These are phyloP conservation scores for Vultur gryphus DNA, from an alignment of 2,797 vertebrate species.

Conservation along the genomic window DNA sequence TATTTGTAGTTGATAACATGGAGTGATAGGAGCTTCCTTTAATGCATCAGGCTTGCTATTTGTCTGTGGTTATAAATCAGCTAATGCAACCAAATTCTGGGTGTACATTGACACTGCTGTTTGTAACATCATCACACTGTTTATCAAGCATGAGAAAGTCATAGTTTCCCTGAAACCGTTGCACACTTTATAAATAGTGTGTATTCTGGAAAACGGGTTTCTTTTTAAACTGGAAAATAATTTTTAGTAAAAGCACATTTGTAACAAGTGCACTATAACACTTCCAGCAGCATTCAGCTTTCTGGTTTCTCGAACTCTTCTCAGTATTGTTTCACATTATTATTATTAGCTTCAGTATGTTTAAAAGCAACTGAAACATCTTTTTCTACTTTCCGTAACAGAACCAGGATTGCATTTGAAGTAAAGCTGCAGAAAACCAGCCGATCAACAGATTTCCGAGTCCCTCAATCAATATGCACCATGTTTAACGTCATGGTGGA, in stretches of 20 bases:
- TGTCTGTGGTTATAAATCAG: slow-evolving; percentile 1
- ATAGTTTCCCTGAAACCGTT: background rate
- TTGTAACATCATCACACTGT: slow-evolving; percentile 41
- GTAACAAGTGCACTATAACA: slow-evolving; percentile 25
- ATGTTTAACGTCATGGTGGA: slow-evolving; percentile 99
- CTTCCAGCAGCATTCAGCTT: slow-evolving; percentile 8
- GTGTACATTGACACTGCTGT: background rate
- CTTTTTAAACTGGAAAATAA: slow-evolving; percentile 7
- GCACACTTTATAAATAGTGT: background rate
- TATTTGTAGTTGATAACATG: background rate
- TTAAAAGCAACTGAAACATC: slow-evolving; percentile 53
- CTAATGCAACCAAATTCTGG: slow-evolving; percentile 14
- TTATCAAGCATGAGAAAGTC: slow-evolving; percentile 33
- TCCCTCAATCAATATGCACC: slow-evolving; percentile 98
- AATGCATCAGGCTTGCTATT: background rate
- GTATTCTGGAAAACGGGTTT: background rate
- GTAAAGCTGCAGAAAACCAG: slow-evolving; percentile 98
- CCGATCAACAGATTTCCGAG: slow-evolving; percentile 98
- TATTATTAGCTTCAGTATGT: background rate
- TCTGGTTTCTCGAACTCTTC: slow-evolving; percentile 37
- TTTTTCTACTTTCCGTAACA: slow-evolving; percentile 75
- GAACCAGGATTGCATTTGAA: slow-evolving; percentile 99
- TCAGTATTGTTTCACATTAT: slow-evolving; percentile 45
- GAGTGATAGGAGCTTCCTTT: background rate
- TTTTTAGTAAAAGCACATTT: slow-evolving; percentile 34